Evolutionary conservation across 1,140 invertebrate genomes (phyloP), one percentile per base, ranked within the genome.

Genomic region (Oryzaephilus surinamensis): DNA sequence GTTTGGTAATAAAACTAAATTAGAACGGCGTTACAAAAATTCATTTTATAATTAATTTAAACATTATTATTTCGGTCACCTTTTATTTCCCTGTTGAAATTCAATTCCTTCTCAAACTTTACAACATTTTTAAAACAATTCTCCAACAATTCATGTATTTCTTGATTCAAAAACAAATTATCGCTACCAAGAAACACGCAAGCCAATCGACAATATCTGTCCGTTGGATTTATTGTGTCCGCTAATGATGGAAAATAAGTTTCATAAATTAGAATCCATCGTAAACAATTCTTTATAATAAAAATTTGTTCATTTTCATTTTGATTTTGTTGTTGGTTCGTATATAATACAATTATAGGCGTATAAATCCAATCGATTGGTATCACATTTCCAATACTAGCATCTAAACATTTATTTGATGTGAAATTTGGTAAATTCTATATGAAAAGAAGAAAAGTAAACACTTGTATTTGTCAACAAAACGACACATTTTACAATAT

Each of bases 351-450:
- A 1, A 79, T 59, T 12, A 80, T 64, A 2, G 77, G 77, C 18
- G 77, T 62, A 48, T 77, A 80, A 5, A 78, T 69, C 77, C 78
- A 81, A 52, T 81, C 78, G 51, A 71, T 68, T 0, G 77, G 77
- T 46, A 80, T 67, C 1, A 73, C 62, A 26, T 66, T 68, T 26
- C 65, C 64, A 38, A 62, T 62, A 60, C 63, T 49, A 18, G 46
- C 39, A 41, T 58, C 52, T 13, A 61, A 17, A 26, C 38, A 50
- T 15, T 46, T 41, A 31, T 45, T 38, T 24, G 37, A 38, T 1
- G 41, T 28, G 18, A 46, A 46, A 28, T 33, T 32, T 10, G 33
- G 32, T 11, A 42, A 15, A 33, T 51, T 35, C 50, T 52, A 28
- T 16, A 54, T 70, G 46, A 48, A 29, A 34, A 33, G 17, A 27